Conservation (phyloP, 1,140 invertebrate species). For the Aethina tumida region DNA sequence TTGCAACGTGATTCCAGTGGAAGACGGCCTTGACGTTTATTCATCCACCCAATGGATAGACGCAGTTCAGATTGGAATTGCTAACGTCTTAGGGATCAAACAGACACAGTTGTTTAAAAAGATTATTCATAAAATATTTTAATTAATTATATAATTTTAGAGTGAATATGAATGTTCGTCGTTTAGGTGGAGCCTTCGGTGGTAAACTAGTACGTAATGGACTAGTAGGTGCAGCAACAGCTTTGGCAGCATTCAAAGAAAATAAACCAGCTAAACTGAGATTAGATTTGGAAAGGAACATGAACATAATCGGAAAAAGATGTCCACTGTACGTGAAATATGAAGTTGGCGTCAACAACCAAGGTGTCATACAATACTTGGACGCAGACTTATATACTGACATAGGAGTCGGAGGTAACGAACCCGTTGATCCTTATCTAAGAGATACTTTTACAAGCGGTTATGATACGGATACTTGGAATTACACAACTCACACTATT, state of each 20-base stretch:
- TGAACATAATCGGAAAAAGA: constrained; percentile 57
- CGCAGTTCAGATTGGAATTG: constrained; percentile 47
- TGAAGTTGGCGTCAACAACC: constrained; percentile 53
- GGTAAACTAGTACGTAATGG: constrained; percentile 44
- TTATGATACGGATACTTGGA: constrained; percentile 8
- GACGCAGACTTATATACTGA: constrained; percentile 52
- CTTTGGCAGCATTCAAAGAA: constrained; percentile 45
- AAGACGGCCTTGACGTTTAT: constrained; percentile 54
- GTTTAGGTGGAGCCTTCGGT: constrained; percentile 65
- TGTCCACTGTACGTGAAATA: constrained; percentile 46
- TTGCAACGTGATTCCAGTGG: constrained; percentile 50
- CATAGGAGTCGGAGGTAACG: constrained; percentile 38
- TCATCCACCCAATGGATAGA: constrained; percentile 57
- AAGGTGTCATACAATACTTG: constrained; percentile 57
- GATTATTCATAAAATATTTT: too few relatives aligned
- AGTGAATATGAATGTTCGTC: constrained; percentile 46
- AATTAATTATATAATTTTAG: constrained; percentile 30
- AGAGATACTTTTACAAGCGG: constrained; percentile 4
- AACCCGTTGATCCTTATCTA: constrained; percentile 10
- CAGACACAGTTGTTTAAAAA: constrained; percentile 7
- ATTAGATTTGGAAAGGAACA: constrained; percentile 53
- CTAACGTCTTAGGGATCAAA: constrained; percentile 46
- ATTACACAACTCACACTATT: background rate
- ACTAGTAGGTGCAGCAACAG: constrained; percentile 41
- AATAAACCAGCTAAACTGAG: constrained; percentile 49